A percentile compares a stretch with the other conserved stretches of the same genome.
phyloP scores from a whole-genome alignment of 2,797 vertebrate species.

The Thaleichthys pacificus region DNA sequence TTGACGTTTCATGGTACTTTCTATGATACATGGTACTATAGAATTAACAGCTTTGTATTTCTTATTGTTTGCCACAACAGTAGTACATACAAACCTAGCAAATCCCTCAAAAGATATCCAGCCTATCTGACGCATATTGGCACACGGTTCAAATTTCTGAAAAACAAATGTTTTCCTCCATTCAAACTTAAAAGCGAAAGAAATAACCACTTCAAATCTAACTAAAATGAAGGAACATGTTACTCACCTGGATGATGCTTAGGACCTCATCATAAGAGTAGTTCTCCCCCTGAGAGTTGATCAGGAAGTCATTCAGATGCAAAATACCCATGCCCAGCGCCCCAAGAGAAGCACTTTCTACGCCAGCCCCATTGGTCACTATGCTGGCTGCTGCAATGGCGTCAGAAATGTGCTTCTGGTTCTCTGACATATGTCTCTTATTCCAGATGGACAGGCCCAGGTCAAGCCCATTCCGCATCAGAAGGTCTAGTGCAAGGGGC shows the following conservation, averaged over 20 bases:
- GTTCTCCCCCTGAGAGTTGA: constrained; percentile 95
- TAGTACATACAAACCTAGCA: constrained; percentile 75
- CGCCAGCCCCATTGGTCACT: constrained; percentile 93
- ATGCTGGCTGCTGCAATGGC: constrained; percentile 98
- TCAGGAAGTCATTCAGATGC: constrained; percentile 94
- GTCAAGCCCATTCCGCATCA: constrained; percentile 95
- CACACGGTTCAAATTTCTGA: constrained; percentile 94
- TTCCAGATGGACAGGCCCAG: constrained; percentile 94
- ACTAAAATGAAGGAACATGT: not conserved
- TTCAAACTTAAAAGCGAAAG: constrained; percentile 29
- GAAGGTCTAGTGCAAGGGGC: constrained; percentile 76
- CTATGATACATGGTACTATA: not conserved
- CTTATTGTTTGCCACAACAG: no score
- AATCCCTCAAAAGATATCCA: constrained; percentile 99
- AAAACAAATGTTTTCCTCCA: constrained; percentile 20
- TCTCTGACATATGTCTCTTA: constrained; percentile 92
- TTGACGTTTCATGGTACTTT: not conserved
- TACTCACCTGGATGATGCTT: constrained; percentile 91
- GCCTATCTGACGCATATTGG: constrained; percentile 94
- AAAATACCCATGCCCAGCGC: constrained; percentile 89
- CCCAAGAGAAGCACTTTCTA: constrained; percentile 90
- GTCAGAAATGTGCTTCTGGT: constrained; percentile 97
- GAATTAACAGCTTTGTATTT: no score
- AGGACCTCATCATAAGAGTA: constrained; percentile 93
- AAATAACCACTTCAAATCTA: not conserved